Evolutionary conservation across 2,113 vertebrate species (phyloP), one percentile per base, ranked within the genome.

Genomic region (Callorhinus ursinus): DNA sequence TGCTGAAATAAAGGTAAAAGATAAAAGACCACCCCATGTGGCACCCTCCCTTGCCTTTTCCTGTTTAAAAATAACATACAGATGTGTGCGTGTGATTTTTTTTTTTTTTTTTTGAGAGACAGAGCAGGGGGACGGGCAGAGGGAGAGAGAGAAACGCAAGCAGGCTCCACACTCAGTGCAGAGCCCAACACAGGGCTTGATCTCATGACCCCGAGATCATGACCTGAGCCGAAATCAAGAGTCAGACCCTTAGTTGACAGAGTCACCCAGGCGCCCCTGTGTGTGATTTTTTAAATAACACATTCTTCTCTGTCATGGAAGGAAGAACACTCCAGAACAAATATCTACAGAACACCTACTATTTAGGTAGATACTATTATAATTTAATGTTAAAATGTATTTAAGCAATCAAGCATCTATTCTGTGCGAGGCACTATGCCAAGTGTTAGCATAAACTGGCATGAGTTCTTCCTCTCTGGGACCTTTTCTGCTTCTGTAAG

Each of bases 351-450:
- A 74, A 26, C 39, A 77, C 15, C 36, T 82, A 69, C 57, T 81
- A 76, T 81, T 88, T 91, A 96, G 61, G 59, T 61, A 77, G 93
- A 39, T 46, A 67, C 65, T 79, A 57, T 36, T 67, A 49, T n/a
- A 71, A 90, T 28, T 92, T 93, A 83, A 79, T 81, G 77, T 86
- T 92, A 86, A 94, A 82, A 82, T 72, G 15, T 51, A 90, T 49
- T 95, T 74, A 55, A 39, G 21, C 61, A 91, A 46, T 51, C 87
- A 84, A 63, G 18, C 46, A 65, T 76, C 21, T 89, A 28, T 86
- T 53, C n/a, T 18, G 31, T 36, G 9, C 55, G 46, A 90, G 67
- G 89, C 92, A 79, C 53, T 21, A 63, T 21, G 12, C 31, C 18
- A 57, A 69, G 14, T 67, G 4, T 61, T 65, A 57, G 81, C 61